Evolutionary conservation across 2,113 vertebrate species (phyloP).

Genomic region (Strix uralensis): DNA sequence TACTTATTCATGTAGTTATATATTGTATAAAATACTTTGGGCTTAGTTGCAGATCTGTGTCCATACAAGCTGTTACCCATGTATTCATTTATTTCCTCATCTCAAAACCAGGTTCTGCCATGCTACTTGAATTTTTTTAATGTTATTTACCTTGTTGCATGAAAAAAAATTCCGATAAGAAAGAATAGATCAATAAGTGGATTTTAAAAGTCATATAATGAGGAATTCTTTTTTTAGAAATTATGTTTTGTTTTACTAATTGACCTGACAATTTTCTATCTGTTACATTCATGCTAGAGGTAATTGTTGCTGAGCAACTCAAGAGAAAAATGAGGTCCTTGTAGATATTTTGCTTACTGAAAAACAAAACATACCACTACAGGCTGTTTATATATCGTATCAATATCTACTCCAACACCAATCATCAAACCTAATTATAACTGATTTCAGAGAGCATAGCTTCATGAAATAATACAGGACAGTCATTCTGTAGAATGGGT

Average conservation of each 20-base stretch:
- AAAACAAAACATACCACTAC: not conserved
- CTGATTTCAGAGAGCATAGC: not conserved
- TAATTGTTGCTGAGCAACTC: not conserved
- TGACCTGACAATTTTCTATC: not conserved
- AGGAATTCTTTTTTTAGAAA: not conserved
- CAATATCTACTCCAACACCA: not conserved
- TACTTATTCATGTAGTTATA: not conserved
- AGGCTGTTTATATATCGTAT: not conserved
- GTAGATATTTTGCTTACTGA: not conserved
- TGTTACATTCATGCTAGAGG: not conserved
- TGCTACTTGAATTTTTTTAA: not conserved
- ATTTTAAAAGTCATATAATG: not conserved
- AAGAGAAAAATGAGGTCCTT: not conserved
- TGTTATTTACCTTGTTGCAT: not conserved
- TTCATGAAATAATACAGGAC: not conserved
- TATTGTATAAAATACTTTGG: not conserved
- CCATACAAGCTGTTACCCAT: not conserved
- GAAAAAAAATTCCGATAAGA: not conserved
- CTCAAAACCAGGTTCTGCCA: not conserved
- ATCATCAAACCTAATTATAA: not conserved
- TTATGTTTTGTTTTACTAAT: not conserved
- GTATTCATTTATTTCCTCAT: not conserved
- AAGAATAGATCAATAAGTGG: not conserved
- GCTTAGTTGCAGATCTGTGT: not conserved
- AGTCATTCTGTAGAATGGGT: not conserved